Conservation (phyloP, 2,113 vertebrate species). For the Cochlearius cochlearius region DNA sequence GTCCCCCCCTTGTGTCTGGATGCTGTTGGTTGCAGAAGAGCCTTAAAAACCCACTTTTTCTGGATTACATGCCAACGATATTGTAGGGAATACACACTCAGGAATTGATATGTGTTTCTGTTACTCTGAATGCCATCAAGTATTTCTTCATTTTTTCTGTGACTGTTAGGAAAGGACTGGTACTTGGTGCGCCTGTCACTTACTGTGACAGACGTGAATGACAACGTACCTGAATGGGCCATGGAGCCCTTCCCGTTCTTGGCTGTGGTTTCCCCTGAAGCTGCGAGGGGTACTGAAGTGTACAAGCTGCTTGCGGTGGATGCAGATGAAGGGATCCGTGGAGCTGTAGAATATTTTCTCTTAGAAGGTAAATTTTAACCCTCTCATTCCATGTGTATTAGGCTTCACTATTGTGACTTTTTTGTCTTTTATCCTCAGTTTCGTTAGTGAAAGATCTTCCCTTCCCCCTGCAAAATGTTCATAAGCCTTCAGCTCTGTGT, state of each 20-base stretch:
- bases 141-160: background rate
- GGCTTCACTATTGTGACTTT: background rate
- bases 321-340: slow-evolving; percentile 82
- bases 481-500: background rate
- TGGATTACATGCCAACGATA: background rate
- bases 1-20: background rate
- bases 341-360: slow-evolving; percentile 87
- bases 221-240: slow-evolving; percentile 84
- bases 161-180: slow-evolving; percentile 79
- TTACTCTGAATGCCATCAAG: background rate
- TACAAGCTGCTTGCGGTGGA: slow-evolving; percentile 84
- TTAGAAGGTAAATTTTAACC: slow-evolving; percentile 78
- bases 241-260: slow-evolving; percentile 84
- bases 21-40: background rate
- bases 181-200: slow-evolving; percentile 80
- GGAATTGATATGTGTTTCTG: background rate
- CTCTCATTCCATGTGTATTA: background rate
- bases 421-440: background rate
- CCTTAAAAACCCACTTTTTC: background rate
- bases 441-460: background rate
- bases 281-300: slow-evolving; percentile 73
- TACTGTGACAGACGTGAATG: slow-evolving; percentile 84
- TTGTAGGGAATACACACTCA: background rate
- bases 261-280: slow-evolving; percentile 79
- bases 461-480: background rate